Evolutionary conservation across 2,797 vertebrate genomes (phyloP), one percentile per base, ranked within the genome.

Genomic region (Etheostoma perlongum): DNA sequence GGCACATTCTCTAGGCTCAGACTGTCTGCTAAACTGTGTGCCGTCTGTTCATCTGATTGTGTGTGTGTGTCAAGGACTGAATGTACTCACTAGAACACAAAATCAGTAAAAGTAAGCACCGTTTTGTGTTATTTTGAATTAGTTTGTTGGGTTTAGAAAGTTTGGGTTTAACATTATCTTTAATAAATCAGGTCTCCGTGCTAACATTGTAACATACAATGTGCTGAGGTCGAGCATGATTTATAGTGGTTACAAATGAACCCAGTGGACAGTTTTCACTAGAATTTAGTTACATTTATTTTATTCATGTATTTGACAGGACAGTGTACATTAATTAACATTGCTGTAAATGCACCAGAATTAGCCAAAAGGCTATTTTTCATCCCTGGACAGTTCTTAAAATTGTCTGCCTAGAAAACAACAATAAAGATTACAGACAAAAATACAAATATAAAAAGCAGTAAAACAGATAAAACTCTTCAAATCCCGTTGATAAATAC

Each of bases 1-100:
- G 48, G 91, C 91, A 92, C 91, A 92, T 94, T 93, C 91, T 85
- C 79, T 10, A 74, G 91, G 87, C 86, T 90, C 88, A 92, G 89
- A 88, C 84, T 88, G 89, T 86, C 79, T 89, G 74, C 85, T 42
- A 55, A 81, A 91, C 76, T 81, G 79, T 67, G 70, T 9, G 66
- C 74, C 65, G 76, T 89, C 87, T 88, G 87, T 79, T 85, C 40
- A 18, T 87, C 67, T 77, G 68, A 66, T 61, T 66, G 67, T 74
- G 73, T 63, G 18, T 66, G 54, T 65, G 62, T 75, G 27, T 60
- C 48, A 33, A 55, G 61, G 44, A 58, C 61, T 33, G 4, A 11
- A 63, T 42, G 59, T 74, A 42, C 51, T 80, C 74, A 72, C 2
- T 57, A 36, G 33, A 46, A 59, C 21, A 76, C 42, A 60, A n/a